Base-by-base conservation (phyloP, 2,113 vertebrate genomes). In the Myotis yumanensis region DNA sequence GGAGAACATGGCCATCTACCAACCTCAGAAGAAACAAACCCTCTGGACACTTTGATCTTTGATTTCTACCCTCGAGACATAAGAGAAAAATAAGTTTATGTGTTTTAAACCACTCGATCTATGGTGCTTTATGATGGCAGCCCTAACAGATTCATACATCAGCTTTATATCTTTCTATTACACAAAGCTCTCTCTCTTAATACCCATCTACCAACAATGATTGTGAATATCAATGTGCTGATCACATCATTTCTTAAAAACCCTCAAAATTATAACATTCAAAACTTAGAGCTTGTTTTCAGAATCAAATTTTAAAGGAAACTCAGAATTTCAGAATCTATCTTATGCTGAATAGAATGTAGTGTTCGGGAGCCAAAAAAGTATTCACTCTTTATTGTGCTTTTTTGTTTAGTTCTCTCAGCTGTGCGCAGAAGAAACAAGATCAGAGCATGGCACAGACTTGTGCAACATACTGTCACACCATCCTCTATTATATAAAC, bases 391-490 rank as follows among this genome's bases (percentile, higher is more conserved):
- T 57, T 81, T 64, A 86, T 57, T 75, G 86, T 66, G 69, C 28
- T 37, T 64, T 92, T 93, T 95, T 94, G 96, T 95, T 95, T 18
- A 28, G 22, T 28, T 35, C 32, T 40, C 32, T 89, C 82, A 84
- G 89, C 46, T 87, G 94, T 75, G 72, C 40, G 7, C 9, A 59
- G 80, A 84, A 81, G n/a, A 93, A 87, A 68, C 32, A 37, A 14
- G 54, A 75, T 1, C 18, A 92, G 32, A 66, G 25, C 10, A 35
- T 40, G 54, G 88, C 0, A 3, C 0, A 0, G 73, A 32, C 59
- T 1, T 8, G 17, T 12, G 0, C 69, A 51, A 51, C 23, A 5
- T 5, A 8, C 1, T 86, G 43, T 10, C 35, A 66, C 73, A 37
- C 11, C 81, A 88, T 22, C 5, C 69, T 17, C 35, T 86, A 32